Conservation (phyloP, 2,797 vertebrate genomes). For the Sparus aurata region DNA sequence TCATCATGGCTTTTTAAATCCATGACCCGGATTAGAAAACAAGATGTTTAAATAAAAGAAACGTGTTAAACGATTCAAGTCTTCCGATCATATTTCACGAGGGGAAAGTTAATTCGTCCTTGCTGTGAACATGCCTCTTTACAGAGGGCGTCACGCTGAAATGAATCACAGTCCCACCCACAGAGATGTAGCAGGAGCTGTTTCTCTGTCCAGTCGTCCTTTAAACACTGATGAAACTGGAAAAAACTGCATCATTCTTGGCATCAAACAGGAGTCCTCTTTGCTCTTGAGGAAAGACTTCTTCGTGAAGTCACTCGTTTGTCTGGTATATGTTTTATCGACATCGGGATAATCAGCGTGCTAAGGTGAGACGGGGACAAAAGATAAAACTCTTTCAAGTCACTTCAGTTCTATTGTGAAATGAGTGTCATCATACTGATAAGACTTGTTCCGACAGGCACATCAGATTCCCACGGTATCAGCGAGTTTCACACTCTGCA, state of each 20-base stretch:
- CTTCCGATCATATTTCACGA: neutral
- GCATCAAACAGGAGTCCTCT: neutral
- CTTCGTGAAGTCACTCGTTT: conserved; percentile 22
- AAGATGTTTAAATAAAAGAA: too few relatives aligned
- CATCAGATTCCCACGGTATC: conserved; percentile 14
- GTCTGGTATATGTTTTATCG: conserved; percentile 29
- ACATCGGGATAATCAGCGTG: conserved; percentile 4
- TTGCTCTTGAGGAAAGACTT: neutral
- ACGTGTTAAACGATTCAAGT: neutral
- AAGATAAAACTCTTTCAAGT: neutral
- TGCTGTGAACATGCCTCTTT: neutral
- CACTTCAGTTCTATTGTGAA: conserved; percentile 15
- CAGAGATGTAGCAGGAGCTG: neutral
- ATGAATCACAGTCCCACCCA: neutral
- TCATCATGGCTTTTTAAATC: neutral
- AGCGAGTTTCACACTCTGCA: conserved; percentile 4
- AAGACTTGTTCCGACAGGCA: conserved; percentile 10
- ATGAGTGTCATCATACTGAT: conserved; percentile 22
- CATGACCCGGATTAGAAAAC: neutral
- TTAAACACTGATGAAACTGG: neutral
- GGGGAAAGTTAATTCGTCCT: neutral
- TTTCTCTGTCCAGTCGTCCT: neutral
- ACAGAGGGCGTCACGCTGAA: neutral
- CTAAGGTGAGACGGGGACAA: conserved; percentile 9
- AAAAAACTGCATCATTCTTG: conserved; percentile 3